Evolutionary conservation across 92 coral and sea anemone species (phyloP).

Genomic region (Porites divaricata): DNA sequence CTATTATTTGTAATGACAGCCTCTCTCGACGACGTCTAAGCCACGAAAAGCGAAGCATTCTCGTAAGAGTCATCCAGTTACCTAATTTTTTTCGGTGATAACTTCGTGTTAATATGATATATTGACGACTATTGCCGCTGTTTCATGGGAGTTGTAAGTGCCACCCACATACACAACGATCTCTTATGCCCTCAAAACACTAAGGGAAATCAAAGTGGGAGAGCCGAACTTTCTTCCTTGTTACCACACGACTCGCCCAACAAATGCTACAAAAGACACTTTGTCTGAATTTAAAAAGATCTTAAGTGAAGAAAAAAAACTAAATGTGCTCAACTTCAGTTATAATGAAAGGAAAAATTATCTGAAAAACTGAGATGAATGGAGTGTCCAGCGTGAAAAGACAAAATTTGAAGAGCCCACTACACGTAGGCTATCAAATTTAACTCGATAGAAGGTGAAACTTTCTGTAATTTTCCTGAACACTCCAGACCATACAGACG

Average conservation of each 20-base stretch:
- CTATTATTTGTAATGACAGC: neutral
- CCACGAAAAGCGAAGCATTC: neutral
- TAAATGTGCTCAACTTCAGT: no score
- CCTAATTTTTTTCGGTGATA: neutral
- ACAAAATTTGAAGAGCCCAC: neutral
- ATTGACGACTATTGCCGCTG: neutral
- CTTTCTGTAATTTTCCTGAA: slow-evolving; percentile 13
- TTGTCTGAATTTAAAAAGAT: no score
- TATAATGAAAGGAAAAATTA: no score
- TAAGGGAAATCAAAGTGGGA: neutral
- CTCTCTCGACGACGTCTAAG: slow-evolving; percentile 11
- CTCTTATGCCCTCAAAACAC: neutral
- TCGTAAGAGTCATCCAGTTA: no score
- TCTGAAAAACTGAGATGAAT: neutral
- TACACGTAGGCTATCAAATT: neutral
- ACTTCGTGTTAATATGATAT: neutral
- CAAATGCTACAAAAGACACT: neutral
- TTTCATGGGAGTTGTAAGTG: neutral
- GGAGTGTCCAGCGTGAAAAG: neutral
- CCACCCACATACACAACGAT: slow-evolving; percentile 1
- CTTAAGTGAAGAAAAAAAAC: no score
- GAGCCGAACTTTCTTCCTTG: neutral
- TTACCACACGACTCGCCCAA: neutral
- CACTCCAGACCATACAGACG: slow-evolving; percentile 11
- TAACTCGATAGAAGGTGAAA: neutral